phyloP scores from a whole-genome alignment of 2,797 vertebrate species.

The Gobio occitaniae region DNA sequence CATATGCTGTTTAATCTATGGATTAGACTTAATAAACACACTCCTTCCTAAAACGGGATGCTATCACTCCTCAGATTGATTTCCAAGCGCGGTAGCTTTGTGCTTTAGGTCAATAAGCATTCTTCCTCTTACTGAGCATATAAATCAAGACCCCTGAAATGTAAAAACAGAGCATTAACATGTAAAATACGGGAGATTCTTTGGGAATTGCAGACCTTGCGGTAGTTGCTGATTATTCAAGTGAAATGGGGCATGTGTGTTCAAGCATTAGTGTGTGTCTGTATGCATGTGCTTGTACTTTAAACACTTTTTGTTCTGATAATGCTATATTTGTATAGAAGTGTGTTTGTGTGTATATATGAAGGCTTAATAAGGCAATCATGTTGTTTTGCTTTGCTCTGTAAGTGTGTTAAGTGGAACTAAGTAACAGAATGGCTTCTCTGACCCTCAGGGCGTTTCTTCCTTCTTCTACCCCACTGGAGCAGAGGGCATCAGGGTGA shows the following conservation, averaged over 20 bases:
- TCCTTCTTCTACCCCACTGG: constrained; percentile 41
- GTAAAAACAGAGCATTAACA: constrained; percentile 3
- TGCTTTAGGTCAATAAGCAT: constrained; percentile 3
- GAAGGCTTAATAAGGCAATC: constrained; percentile 24
- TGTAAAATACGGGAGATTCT: constrained; percentile 32
- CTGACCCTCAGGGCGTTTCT: constrained; percentile 48
- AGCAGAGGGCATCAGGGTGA: constrained; percentile 49
- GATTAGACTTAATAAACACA: constrained; percentile 20
- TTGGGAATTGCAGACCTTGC: constrained; percentile 23
- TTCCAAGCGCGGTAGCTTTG: neutral
- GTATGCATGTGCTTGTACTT: constrained; percentile 17
- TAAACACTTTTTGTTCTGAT: constrained; percentile 38
- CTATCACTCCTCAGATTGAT: constrained; percentile 26
- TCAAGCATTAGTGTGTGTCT: constrained; percentile 20
- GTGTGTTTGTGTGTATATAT: constrained; percentile 41
- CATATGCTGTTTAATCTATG: neutral
- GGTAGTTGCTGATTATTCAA: constrained; percentile 26
- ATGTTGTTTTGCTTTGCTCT: constrained; percentile 22
- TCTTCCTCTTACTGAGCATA: neutral
- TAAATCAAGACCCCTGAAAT: neutral
- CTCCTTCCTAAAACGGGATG: constrained; percentile 4
- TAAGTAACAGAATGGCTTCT: constrained; percentile 41
- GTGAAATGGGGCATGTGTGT: constrained; percentile 39
- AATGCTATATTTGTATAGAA: constrained; percentile 9
- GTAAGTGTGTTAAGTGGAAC: constrained; percentile 41